Evolutionary conservation across 2,113 vertebrate species (phyloP), one percentile per base, ranked within the genome.

Genomic region (Campylomormyrus numenius): DNA sequence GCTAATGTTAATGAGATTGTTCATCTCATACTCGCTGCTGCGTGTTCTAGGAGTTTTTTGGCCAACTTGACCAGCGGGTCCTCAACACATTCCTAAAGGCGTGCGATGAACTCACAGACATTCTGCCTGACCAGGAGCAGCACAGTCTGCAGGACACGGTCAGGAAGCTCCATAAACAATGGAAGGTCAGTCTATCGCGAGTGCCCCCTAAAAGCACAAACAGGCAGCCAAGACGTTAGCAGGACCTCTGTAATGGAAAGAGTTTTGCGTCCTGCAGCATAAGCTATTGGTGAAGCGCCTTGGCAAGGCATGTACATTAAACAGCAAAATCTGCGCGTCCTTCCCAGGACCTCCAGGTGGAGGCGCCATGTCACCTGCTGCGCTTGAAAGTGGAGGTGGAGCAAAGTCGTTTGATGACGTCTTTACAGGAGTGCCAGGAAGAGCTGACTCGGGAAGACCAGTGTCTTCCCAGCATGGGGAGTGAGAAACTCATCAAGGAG

Each of bases 71-170:
- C 90, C 98, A 98, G 93, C 95, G 97, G 70, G 96, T 98, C 49
- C 94, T 99, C 90, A 99, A 99, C 58, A 91, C 97, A 0, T 99
- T 99, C 94, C 96, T 99, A 85, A 99, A 99, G 93, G 98, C 98
- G 0, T 99, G 98, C 46, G 98, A 99, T 88, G 98, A 99, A 88
- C 96, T 99, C 90, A 99, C 98, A 0, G 98, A 99, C 92, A 99
- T 99, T 90, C 95, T 99, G 17, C 98, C 98, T 0, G 98, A 99
- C 88, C 97, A 97, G 94, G 98, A 99, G 89, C 98, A 99, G 62
- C 97, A 97, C 88, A 96, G 92, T 9, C 95, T 99, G 3, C 98
- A 99, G 95, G 98, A 99, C 93, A 99, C 98, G 1, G 98, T 99
- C 58, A 94, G 98, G 66, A 98, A 97, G 89, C 96, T 99, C 62